Evolutionary conservation across 2,888 invertebrate species (phyloP), one percentile per base, ranked within the genome.

Genomic region (Slavum lentiscoides): DNA sequence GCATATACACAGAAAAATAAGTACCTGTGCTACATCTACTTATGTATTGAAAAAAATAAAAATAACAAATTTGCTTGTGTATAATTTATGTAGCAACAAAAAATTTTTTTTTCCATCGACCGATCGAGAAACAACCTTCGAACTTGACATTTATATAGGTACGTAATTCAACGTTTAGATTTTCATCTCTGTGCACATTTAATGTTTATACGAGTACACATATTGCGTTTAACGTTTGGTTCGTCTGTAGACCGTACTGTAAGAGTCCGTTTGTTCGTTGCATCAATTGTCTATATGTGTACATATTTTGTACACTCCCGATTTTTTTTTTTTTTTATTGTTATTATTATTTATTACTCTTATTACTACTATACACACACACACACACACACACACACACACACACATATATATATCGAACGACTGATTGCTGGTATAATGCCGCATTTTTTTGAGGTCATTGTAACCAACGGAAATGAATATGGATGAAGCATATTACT

Each of bases 111-210:
- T 76, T 53, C 53, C 53, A 19, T 62, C 70, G 21, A 77, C 69
- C 62, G 69, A 70, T 62, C 77, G 69, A 77, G 68, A 61, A 49
- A 77, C 69, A 77, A 70, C 77, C 77, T 77, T 70, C 69, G 77
- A 77, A 77, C 77, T 77, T 77, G 77, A 69, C 77, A 77, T 77
- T 77, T 77, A 77, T 77, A 69, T 62, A 55, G 69, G 69, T 70
- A 77, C 62, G 70, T 77, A 77, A 77, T 77, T 77, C 70, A 77
- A 77, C 61, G 70, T 77, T 30, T 69, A 62, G 69, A 77, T 77
- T 77, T 77, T 77, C 77, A 69, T 77, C 69, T 61, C 30, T 61
- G 59, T 61, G 11, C 39, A 49, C 53, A 61, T 53, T 19, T 19
- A 37, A 30, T n/a, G 53, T 64, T 13, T 62, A 62, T 55, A 55